Percentiles rank a stretch among this genome's conserved stretches.
phyloP scores from a whole-genome alignment of 2,113 vertebrate species.

The Bombycilla garrulus region DNA sequence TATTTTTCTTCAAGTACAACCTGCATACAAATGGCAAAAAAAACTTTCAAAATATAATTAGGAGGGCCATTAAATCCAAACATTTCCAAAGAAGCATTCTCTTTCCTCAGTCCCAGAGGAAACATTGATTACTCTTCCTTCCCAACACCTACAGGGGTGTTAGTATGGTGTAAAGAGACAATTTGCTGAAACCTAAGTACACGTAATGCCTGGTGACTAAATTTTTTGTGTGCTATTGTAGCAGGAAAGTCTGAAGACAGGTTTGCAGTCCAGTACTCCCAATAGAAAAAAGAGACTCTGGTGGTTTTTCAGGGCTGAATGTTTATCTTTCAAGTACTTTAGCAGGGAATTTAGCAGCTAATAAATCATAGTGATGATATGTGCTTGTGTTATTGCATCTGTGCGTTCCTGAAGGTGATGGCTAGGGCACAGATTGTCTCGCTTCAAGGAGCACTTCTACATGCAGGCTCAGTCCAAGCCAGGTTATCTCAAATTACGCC shows the following conservation, averaged over 20 bases:
- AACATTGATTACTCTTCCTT: background rate
- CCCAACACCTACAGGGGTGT: rapidly evolving
- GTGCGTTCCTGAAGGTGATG: background rate
- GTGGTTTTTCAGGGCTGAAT: background rate
- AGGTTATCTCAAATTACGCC: background rate
- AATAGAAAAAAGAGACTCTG: background rate
- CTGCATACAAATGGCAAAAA: background rate
- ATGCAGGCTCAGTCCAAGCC: background rate
- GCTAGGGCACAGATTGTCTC: background rate
- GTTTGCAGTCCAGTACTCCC: background rate
- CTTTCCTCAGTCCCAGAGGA: background rate
- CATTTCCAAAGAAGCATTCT: background rate
- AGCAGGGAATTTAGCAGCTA: background rate
- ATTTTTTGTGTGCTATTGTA: background rate
- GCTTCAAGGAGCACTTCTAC: background rate
- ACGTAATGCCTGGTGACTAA: background rate
- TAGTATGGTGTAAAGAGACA: background rate
- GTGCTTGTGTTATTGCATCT: background rate
- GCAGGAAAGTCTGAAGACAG: background rate
- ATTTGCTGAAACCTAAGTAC: background rate
- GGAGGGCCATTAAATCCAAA: background rate
- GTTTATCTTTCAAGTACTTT: background rate
- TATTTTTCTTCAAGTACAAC: background rate
- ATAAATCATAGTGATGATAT: background rate
- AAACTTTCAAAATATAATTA: background rate